Evolutionary conservation across 2,888 invertebrate species (phyloP).

Genomic region (Griposia aprilina): DNA sequence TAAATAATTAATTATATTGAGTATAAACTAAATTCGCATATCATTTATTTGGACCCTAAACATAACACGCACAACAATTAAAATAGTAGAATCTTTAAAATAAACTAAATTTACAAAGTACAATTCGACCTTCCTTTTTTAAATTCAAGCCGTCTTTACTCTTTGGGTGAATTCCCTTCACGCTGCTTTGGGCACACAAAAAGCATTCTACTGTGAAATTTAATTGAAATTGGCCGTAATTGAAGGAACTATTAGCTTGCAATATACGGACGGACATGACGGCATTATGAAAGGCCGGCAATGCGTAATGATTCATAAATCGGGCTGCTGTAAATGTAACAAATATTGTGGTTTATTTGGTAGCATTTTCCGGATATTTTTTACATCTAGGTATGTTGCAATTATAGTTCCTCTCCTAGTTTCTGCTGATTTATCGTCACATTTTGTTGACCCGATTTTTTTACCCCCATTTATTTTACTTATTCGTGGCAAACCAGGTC

Average conservation of each 20-base stretch:
- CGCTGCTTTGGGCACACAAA: constrained; percentile 52
- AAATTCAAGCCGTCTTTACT: constrained; percentile 29
- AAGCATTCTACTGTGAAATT: constrained; percentile 56
- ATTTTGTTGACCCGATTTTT: background rate
- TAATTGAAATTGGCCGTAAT: constrained; percentile 49
- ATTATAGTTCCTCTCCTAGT: background rate
- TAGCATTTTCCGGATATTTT: background rate
- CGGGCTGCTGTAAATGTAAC: background rate
- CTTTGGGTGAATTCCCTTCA: constrained; percentile 36
- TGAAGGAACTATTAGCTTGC: constrained; percentile 41
- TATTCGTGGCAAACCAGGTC: background rate
- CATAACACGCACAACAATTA: too few relatives aligned
- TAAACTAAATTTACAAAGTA: background rate
- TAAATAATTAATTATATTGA: too few relatives aligned
- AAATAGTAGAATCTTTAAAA: too few relatives aligned
- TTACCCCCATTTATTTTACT: background rate
- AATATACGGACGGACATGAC: constrained; percentile 30
- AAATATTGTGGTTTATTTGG: constrained; percentile 1
- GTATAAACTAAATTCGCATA: too few relatives aligned
- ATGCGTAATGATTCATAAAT: constrained; percentile 30
- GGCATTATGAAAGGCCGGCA: constrained; percentile 16
- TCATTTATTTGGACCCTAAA: too few relatives aligned
- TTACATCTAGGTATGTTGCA: background rate
- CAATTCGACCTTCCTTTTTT: constrained; percentile 10
- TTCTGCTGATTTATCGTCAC: background rate